A percentile compares a stretch with the other conserved stretches of the same genome.
phyloP scores from a whole-genome alignment of 2,113 vertebrate genomes.

The Dasypus novemcinctus region DNA sequence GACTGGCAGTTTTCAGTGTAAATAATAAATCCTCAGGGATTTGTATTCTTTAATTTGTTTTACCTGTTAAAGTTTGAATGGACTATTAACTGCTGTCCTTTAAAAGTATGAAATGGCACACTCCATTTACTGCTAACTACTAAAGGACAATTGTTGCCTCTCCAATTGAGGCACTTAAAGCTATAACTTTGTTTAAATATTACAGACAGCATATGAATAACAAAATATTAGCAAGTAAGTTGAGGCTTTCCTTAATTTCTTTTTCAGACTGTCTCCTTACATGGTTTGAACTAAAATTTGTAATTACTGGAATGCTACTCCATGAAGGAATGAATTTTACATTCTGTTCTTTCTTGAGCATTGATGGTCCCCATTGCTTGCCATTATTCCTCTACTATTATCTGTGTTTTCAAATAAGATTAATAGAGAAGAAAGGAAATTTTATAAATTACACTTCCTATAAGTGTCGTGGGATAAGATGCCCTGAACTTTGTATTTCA shows the following conservation, averaged over 20 bases:
- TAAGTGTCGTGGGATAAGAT: not conserved
- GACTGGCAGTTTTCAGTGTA: not conserved
- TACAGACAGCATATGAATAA: not conserved
- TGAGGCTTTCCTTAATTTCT: not conserved
- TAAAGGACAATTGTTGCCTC: not conserved
- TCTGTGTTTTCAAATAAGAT: not conserved
- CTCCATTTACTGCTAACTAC: not conserved
- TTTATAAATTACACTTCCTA: not conserved
- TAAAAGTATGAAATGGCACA: conserved; percentile 1
- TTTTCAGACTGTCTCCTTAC: not conserved
- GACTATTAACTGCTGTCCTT: not conserved
- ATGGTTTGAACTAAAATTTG: not conserved
- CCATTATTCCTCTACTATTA: not conserved
- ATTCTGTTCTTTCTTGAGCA: not conserved
- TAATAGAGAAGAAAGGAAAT: not conserved
- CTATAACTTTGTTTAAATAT: not conserved
- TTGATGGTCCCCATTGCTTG: not conserved
- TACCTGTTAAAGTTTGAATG: conserved; percentile 24
- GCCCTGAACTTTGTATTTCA: not conserved
- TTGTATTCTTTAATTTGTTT: not conserved
- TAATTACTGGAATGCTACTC: not conserved
- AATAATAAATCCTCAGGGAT: not conserved
- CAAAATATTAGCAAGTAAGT: not conserved
- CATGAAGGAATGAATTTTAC: not conserved
- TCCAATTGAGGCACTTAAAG: not conserved